Evolutionary conservation across 2,113 vertebrate species (phyloP).

Genomic region (Mustela lutreola): DNA sequence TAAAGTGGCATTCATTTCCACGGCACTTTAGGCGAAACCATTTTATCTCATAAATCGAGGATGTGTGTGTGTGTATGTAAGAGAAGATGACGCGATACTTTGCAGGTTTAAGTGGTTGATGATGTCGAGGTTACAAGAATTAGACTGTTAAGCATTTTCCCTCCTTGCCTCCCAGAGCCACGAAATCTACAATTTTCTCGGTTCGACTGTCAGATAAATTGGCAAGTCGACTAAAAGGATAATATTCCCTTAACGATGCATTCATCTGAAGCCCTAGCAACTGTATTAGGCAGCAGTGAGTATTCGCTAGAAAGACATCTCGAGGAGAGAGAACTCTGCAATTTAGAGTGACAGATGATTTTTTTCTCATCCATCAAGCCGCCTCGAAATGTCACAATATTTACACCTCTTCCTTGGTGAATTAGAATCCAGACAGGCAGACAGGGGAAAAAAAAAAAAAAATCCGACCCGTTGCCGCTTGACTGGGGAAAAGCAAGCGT

Average conservation of each 20-base stretch:
- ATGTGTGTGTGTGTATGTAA: neutral
- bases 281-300: constrained; percentile 75
- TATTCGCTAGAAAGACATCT: constrained; percentile 62
- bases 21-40: constrained; percentile 66
- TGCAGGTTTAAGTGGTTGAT: constrained; percentile 74
- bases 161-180: constrained; percentile 50
- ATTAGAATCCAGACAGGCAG: constrained; percentile 69
- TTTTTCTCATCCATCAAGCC: constrained; percentile 77
- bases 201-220: constrained; percentile 81
- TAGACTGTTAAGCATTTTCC: constrained; percentile 61
- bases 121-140: constrained; percentile 60
- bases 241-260: constrained; percentile 76
- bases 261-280: constrained; percentile 80
- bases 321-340: constrained; percentile 65
- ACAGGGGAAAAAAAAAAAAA: neutral
- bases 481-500: constrained; percentile 62
- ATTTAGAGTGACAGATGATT: constrained; percentile 79
- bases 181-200: constrained; percentile 74
- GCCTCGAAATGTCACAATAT: constrained; percentile 84
- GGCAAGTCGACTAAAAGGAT: constrained; percentile 74
- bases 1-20: constrained; percentile 69
- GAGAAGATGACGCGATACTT: constrained; percentile 73
- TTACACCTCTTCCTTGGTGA: constrained; percentile 82
- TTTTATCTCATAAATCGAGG: constrained; percentile 46
- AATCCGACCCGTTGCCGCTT: constrained; percentile 58